Conservation (phyloP, 2,797 vertebrate genomes). For the Erpetoichthys calabaricus region DNA sequence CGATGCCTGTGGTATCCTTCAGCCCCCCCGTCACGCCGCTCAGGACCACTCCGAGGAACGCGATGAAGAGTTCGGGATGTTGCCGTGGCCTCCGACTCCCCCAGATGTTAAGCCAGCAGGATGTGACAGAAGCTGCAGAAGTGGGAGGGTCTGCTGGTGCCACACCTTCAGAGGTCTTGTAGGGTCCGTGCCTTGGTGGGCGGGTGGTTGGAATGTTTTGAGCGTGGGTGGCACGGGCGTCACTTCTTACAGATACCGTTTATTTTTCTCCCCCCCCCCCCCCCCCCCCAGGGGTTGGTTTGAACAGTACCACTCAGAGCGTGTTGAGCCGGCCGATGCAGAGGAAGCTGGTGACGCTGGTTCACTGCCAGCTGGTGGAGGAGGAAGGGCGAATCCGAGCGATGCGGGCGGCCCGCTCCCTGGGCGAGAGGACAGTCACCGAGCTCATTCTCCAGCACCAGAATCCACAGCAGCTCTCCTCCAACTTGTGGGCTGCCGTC, state of each 20-base stretch:
- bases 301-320: constrained; percentile 87
- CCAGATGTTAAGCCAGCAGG: no score
- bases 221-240: no score
- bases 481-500: constrained; percentile 95
- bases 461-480: constrained; percentile 94
- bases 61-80: no score
- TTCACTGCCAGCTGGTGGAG: constrained; percentile 95
- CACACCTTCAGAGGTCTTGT: no score
- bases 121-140: no score
- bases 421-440: constrained; percentile 92
- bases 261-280: not conserved
- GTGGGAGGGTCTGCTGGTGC: no score
- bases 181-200: no score
- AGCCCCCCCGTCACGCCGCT: no score
- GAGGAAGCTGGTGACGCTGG: constrained; percentile 86
- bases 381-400: constrained; percentile 92
- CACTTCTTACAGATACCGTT: no score
- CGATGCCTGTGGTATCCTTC: not conserved
- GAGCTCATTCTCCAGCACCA: constrained; percentile 97
- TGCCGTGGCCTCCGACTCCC: no score
- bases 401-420: constrained; percentile 90
- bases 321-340: constrained; percentile 96
- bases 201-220: no score
- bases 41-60: no score
- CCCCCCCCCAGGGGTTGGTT: constrained; percentile 66